Evolutionary conservation across 1,140 invertebrate genomes (phyloP).

Genomic region (Pectinophora gossypiella): DNA sequence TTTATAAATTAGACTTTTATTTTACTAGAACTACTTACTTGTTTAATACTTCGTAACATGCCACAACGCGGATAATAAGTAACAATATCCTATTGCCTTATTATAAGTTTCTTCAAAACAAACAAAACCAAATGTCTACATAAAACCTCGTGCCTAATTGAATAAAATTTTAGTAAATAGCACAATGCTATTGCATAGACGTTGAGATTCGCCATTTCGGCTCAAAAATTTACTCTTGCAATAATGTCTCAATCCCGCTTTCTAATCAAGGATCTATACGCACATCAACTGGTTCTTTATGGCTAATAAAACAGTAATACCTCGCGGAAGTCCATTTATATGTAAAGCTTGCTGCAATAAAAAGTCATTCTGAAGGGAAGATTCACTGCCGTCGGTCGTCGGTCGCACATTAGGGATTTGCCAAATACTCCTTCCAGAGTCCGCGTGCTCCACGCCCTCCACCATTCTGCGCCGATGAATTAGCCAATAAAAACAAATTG

Average conservation of each 20-base stretch:
- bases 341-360: constrained; percentile 54
- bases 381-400: constrained; percentile 13
- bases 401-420: constrained; percentile 43
- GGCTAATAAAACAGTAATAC: constrained; percentile 40
- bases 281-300: constrained; percentile 24
- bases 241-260: background rate
- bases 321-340: constrained; percentile 45
- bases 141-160: too few relatives aligned
- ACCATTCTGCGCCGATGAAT: constrained; percentile 59
- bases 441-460: background rate
- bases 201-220: too few relatives aligned
- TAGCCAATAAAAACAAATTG: constrained; percentile 70
- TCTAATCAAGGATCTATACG: constrained; percentile 9
- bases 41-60: too few relatives aligned
- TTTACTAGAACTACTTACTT: too few relatives aligned
- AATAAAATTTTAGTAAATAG: too few relatives aligned
- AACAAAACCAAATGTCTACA: too few relatives aligned
- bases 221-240: too few relatives aligned
- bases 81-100: too few relatives aligned
- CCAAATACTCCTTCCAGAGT: constrained; percentile 32
- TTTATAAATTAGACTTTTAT: too few relatives aligned
- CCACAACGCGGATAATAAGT: too few relatives aligned
- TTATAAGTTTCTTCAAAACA: too few relatives aligned
- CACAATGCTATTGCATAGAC: too few relatives aligned
- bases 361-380: constrained; percentile 36